Evolutionary conservation across 2,888 invertebrate genomes (phyloP), one percentile per base, ranked within the genome.

Genomic region (Ophioninae sp.): DNA sequence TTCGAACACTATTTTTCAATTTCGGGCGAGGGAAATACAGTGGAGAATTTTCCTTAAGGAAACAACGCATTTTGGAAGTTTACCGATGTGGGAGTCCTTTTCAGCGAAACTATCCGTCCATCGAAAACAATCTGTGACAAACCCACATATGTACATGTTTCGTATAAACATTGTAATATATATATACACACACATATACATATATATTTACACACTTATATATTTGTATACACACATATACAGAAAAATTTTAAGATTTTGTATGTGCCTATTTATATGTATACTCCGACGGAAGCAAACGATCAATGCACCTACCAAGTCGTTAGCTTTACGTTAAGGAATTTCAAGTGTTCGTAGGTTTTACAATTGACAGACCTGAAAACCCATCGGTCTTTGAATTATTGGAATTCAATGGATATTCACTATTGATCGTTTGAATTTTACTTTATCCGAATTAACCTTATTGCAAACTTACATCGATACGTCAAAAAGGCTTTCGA

Each of bases 51-150:
- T 51, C 30, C 30, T 30, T 30, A 30, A 30, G 1, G 30, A 30
- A 2, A 30, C 30, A 30, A 30, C 30, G 1, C 30, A 30, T 30
- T 30, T 30, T 3, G 30, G 30, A 51, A 59, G 59, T 59, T 59
- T 17, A 59, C 6, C 59, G 17, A 67, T 22, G 20, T 20, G 8
- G 39, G 75, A 79, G 76, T 58, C 51, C 79, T 81, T 67, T 81
- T 78, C 71, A 75, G 65, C 69, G 56, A 68, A 67, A 84, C 76
- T 64, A 84, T 79, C 85, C 85, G 82, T 84, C 84, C 84, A 72
- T 77, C 41, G 67, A 80, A 30, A 82, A 51, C 51, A 84, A 59
- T 59, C 39, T 75, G 79, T 51, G 39, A 44, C 44, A 51, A 51
- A 77, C 20, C 23, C 44, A 44, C 17, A 71, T 37, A 30, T 74